A percentile compares a stretch with the other conserved stretches of the same genome.
Evolutionary conservation across 2,888 invertebrate species (phyloP).

Genomic region (Gymnoscelis rufifasciata): DNA sequence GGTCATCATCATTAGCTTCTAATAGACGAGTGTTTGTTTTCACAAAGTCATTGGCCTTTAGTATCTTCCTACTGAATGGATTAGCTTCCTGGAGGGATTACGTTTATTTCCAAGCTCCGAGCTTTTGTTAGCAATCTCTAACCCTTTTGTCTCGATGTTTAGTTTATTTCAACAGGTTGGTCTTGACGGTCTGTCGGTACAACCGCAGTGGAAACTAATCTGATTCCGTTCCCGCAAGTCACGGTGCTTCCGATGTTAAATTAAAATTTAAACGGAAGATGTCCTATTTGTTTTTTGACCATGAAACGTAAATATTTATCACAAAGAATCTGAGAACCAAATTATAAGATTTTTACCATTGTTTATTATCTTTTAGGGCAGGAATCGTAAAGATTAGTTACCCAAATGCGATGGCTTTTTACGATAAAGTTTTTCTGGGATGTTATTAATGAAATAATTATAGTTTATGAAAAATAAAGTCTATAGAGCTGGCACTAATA

Average conservation of each 20-base stretch:
- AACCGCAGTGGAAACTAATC: conserved; percentile 65
- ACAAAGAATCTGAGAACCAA: conserved; percentile 43
- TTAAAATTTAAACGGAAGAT: conserved; percentile 62
- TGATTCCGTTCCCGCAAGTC: conserved; percentile 67
- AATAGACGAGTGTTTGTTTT: conserved; percentile 41
- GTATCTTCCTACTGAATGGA: conserved; percentile 49
- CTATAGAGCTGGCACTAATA: conserved; percentile 12
- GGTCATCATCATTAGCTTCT: conserved; percentile 13
- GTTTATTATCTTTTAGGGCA: conserved; percentile 24
- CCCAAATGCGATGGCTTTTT: conserved; percentile 13
- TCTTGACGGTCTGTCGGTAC: conserved; percentile 37
- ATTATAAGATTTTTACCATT: conserved; percentile 45
- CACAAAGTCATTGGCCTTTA: conserved; percentile 54
- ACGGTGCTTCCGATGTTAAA: conserved; percentile 72
- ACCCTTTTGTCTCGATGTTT: conserved; percentile 50
- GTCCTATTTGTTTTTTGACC: conserved; percentile 51
- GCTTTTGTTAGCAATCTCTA: conserved; percentile 36
- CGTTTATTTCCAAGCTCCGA: conserved; percentile 53
- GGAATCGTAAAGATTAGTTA: too few species aligned
- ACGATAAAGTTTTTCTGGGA: conserved; percentile 8
- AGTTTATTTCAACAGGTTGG: conserved; percentile 53
- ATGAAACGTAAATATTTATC: conserved; percentile 37
- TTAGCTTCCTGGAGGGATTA: conserved; percentile 62
- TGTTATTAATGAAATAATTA: conserved; percentile 11
- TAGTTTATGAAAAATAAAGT: conserved; percentile 14